Evolutionary conservation across 2,113 vertebrate genomes (phyloP), one percentile per base, ranked within the genome.

Genomic region (Butorides virescens): DNA sequence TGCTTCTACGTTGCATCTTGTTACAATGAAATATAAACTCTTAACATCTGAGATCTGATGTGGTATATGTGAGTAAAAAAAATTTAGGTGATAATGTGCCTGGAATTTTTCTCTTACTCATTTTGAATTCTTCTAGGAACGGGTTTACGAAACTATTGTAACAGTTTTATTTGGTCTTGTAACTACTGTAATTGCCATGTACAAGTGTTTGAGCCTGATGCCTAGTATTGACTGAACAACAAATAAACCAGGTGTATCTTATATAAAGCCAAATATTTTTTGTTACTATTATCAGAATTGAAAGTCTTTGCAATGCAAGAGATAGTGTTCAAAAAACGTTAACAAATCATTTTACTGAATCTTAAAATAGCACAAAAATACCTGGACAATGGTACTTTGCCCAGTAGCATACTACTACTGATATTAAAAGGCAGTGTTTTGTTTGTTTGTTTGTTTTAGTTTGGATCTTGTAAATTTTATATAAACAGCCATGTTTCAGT

Each of bases 21-120:
- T 95, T 88, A 73, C 68, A 62, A 46, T 86, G 92, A 97, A 93
- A 91, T 91, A 75, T 37, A n/a, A 92, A 81, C 32, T 74, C 55
- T 84, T 87, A 94, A 15, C 47, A 68, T 49, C 32, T 61, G 44
- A 93, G 97, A 91, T 94, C 17, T 87, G 27, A 53, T 70, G 21
- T 73, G 74, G 47, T 56, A 32, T 73, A 75, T 84, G 66, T 52
- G 63, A 62, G 13, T 78, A 66, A 95, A 62, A 92, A 58, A 96
- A 95, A 79, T 84, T 49, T 83, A 59, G 13, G 32, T 95, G 56
- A 72, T 91, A 79, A 66, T 39, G 10, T 89, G 39, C 39, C 55
- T 90, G 59, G 22, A 92, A 78, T 32, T 62, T 82, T 6, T 81
- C 75, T 82, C n/a, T 11, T 39, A 10, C 19, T 65, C 6, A 46